Conservation (phyloP, 2,888 invertebrate species). For the Cosmia trapezina region DNA sequence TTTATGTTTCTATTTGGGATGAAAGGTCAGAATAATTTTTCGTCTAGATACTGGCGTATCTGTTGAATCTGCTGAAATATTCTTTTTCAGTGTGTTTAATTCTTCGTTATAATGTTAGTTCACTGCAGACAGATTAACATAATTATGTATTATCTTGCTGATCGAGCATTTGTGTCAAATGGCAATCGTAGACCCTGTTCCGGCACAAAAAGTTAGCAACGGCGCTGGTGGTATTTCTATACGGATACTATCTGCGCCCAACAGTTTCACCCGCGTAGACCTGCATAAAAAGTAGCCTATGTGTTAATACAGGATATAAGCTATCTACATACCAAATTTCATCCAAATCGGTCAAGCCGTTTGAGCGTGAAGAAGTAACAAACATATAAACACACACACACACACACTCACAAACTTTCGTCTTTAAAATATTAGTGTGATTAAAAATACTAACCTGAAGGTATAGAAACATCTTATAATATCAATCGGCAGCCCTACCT, state of each 20-base stretch:
- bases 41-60: not conserved
- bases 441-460: not conserved
- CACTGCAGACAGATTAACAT: not conserved
- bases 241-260: too few species aligned
- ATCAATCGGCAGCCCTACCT: constrained; percentile 44
- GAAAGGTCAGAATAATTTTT: too few species aligned
- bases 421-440: too few species aligned
- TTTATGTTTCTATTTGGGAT: constrained; percentile 21
- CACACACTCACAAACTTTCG: too few species aligned
- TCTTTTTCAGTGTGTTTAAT: not conserved
- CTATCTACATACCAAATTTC: too few species aligned
- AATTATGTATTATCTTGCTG: not conserved
- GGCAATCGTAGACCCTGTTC: not conserved
- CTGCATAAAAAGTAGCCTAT: too few species aligned
- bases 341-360: too few species aligned
- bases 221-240: not conserved
- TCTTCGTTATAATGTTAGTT: not conserved
- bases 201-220: not conserved
- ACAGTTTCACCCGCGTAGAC: too few species aligned
- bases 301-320: too few species aligned
- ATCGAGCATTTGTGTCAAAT: not conserved
- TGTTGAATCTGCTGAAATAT: not conserved
- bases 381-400: too few species aligned
- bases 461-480: not conserved
- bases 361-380: too few species aligned